These are phyloP conservation scores for Chymomyza fuscimana DNA, from an alignment of 2,888 invertebrate genomes.

Conservation along the genomic window DNA sequence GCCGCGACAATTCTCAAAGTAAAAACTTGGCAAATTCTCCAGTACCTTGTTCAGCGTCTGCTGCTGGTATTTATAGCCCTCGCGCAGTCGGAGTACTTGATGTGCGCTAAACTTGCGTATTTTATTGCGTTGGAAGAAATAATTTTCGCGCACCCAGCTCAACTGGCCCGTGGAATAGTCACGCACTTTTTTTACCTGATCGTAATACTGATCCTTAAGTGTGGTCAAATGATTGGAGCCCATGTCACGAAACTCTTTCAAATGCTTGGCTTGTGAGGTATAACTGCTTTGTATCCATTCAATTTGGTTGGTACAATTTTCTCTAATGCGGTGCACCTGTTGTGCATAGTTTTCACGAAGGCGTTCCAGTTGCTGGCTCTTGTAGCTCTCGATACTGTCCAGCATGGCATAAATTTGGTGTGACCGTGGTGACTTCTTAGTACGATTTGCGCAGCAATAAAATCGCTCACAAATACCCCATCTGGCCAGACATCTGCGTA, in stretches of 20 bases:
- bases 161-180: slow-evolving; percentile 95
- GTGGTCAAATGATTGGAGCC: slow-evolving; percentile 92
- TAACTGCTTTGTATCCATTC: slow-evolving; percentile 97
- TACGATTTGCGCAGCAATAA: slow-evolving; percentile 85
- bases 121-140: slow-evolving; percentile 96
- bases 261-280: slow-evolving; percentile 90
- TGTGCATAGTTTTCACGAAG: slow-evolving; percentile 94
- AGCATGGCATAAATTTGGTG: slow-evolving; percentile 92
- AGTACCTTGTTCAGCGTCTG: slow-evolving; percentile 95
- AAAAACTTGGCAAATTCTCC: slow-evolving; percentile 93
- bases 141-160: slow-evolving; percentile 96
- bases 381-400: slow-evolving; percentile 94
- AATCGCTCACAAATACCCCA: slow-evolving; percentile 84
- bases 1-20: slow-evolving; percentile 95
- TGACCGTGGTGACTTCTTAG: slow-evolving; percentile 87
- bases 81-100: slow-evolving; percentile 92
- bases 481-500: slow-evolving; percentile 81
- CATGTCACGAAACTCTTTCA: slow-evolving; percentile 93
- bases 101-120: slow-evolving; percentile 96
- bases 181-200: slow-evolving; percentile 94
- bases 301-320: slow-evolving; percentile 95
- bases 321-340: slow-evolving; percentile 94
- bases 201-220: slow-evolving; percentile 93
- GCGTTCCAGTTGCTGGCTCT: slow-evolving; percentile 92
- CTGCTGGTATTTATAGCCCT: slow-evolving; percentile 97